Evolutionary conservation across 2,888 invertebrate genomes (phyloP).

Genomic region (Trachelus stipa): DNA sequence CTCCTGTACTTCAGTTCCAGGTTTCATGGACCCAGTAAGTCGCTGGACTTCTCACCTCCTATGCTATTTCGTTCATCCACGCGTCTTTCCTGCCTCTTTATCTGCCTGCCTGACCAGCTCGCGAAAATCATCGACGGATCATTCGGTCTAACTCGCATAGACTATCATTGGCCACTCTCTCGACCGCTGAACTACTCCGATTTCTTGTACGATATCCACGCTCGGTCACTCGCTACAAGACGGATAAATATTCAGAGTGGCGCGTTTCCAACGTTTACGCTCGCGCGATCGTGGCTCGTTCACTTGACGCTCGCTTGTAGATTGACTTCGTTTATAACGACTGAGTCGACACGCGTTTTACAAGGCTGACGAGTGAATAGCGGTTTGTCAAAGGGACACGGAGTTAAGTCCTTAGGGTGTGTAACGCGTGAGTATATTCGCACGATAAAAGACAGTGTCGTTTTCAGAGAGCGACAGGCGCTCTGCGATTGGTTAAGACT

Average conservation of each 20-base stretch:
- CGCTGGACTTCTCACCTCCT: background rate
- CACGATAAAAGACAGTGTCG: background rate
- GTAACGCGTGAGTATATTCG: background rate
- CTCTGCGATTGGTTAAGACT: too few species aligned
- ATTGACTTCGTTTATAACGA: background rate
- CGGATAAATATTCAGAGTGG: background rate
- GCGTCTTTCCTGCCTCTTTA: background rate
- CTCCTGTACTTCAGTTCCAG: background rate
- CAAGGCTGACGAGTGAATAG: background rate
- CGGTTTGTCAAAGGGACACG: background rate
- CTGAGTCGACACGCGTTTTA: background rate
- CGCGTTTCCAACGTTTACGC: background rate
- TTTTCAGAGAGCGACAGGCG: background rate
- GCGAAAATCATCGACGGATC: background rate
- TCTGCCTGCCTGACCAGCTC: background rate
- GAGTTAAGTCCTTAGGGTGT: background rate
- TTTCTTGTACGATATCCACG: background rate
- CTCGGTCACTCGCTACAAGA: background rate
- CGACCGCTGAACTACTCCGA: slow-evolving; percentile 23
- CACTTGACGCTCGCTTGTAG: background rate
- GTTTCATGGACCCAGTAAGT: background rate
- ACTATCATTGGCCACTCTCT: slow-evolving; percentile 27
- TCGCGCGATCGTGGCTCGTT: background rate
- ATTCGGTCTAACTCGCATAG: background rate
- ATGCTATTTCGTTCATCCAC: background rate